Evolutionary conservation across 2,113 vertebrate species (phyloP).

Genomic region (Carlito syrichta): DNA sequence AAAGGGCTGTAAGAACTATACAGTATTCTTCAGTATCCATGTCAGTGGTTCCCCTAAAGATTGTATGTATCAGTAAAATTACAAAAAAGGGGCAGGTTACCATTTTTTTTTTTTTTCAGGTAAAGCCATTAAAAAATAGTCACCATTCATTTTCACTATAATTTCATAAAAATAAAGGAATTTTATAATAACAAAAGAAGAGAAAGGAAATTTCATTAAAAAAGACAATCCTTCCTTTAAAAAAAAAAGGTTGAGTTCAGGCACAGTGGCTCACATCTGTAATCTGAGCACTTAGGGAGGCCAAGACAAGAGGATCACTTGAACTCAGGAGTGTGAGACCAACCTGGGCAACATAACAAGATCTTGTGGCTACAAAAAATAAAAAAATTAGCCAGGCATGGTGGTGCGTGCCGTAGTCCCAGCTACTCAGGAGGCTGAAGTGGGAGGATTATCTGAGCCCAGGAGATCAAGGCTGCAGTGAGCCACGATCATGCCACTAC

Average conservation of each 20-base stretch:
- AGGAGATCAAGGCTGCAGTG: neutral
- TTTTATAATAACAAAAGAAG: neutral
- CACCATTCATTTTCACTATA: neutral
- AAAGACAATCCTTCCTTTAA: neutral
- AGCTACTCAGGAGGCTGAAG: neutral
- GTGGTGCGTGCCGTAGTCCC: neutral
- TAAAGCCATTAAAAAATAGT: neutral
- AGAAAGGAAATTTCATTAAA: neutral
- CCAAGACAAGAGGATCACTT: too few relatives aligned
- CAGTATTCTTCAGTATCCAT: neutral
- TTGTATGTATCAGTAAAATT: neutral
- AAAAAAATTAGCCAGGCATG: neutral
- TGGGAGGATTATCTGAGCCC: neutral
- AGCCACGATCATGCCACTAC: neutral
- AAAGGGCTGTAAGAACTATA: neutral
- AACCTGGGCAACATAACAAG: neutral
- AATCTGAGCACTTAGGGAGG: neutral
- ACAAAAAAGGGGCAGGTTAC: neutral
- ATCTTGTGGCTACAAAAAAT: neutral
- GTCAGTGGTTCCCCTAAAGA: neutral
- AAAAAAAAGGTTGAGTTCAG: neutral
- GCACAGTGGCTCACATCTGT: neutral
- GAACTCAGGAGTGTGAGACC: neutral
- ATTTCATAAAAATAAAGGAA: neutral
- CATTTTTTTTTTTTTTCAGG: neutral